phyloP scores from a whole-genome alignment of 2,888 invertebrate species.

The Labia minor region DNA sequence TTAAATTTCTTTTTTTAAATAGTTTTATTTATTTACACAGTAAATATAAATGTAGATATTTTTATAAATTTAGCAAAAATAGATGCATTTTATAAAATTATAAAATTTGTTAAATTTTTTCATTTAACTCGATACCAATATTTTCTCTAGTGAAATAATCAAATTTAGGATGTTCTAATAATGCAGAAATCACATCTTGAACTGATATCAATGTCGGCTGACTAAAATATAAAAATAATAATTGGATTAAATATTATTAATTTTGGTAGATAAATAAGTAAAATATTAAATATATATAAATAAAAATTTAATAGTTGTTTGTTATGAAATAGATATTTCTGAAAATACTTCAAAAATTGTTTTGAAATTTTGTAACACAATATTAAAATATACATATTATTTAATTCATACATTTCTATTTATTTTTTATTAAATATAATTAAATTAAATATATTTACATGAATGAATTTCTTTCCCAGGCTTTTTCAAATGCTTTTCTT shows the following conservation, averaged over 20 bases:
- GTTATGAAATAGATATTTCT: too few species aligned
- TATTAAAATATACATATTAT: too few species aligned
- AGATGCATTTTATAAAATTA: neutral
- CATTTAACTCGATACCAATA: neutral
- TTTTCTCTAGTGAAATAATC: neutral
- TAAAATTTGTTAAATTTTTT: neutral
- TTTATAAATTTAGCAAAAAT: neutral
- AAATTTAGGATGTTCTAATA: neutral
- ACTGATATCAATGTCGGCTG: neutral
- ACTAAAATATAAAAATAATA: neutral
- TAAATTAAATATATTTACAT: conserved; percentile 22
- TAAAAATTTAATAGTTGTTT: too few species aligned
- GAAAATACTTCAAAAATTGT: too few species aligned
- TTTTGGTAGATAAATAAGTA: too few species aligned
- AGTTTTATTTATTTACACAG: neutral
- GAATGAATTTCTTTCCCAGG: conserved; percentile 26
- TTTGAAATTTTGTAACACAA: too few species aligned
- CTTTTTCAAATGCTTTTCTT: conserved; percentile 26
- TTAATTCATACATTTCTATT: too few species aligned
- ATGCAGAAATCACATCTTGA: neutral
- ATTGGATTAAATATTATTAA: neutral
- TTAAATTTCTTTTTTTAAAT: neutral
- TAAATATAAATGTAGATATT: neutral
- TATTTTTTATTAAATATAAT: too few species aligned
- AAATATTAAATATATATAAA: too few species aligned